These are phyloP conservation scores for Catocala fraxini DNA, from an alignment of 2,888 invertebrate genomes.

Conservation along the genomic window DNA sequence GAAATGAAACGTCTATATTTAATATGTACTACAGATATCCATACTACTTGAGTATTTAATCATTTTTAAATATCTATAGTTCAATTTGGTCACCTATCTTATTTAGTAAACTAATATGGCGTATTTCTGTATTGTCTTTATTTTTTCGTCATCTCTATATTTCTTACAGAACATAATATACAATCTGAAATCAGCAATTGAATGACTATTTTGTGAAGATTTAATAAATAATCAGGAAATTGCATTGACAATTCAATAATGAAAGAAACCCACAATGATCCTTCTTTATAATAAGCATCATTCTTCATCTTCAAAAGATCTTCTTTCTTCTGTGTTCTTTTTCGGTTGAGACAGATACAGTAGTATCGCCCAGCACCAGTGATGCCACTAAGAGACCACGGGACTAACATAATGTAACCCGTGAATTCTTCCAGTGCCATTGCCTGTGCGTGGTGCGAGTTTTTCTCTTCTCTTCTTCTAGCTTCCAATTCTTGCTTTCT, in stretches of 20 bases:
- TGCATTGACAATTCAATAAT: too few species aligned
- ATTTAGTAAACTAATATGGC: too few species aligned
- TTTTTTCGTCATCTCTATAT: too few species aligned
- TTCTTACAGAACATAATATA: too few species aligned
- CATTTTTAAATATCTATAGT: too few species aligned
- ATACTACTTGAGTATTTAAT: too few species aligned
- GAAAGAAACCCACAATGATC: neutral
- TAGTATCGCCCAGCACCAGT: slow-evolving; percentile 85
- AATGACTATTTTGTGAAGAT: too few species aligned
- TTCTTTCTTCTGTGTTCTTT: slow-evolving; percentile 22
- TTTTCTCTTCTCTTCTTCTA: slow-evolving; percentile 47
- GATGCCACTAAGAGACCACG: slow-evolving; percentile 92
- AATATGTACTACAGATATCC: too few species aligned
- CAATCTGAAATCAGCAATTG: too few species aligned
- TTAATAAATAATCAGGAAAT: neutral
- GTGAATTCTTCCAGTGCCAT: slow-evolving; percentile 96
- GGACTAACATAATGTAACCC: slow-evolving; percentile 89
- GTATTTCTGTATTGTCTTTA: too few species aligned
- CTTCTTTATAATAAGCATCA: neutral
- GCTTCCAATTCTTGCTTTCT: slow-evolving; percentile 21
- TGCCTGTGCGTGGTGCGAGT: slow-evolving; percentile 89
- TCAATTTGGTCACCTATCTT: too few species aligned
- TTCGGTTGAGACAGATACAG: slow-evolving; percentile 27
- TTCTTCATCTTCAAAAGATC: slow-evolving; percentile 3
- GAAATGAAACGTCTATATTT: too few species aligned